Evolutionary conservation across 1,140 invertebrate species (phyloP), one percentile per base, ranked within the genome.

Genomic region (Microplitis demolitor): DNA sequence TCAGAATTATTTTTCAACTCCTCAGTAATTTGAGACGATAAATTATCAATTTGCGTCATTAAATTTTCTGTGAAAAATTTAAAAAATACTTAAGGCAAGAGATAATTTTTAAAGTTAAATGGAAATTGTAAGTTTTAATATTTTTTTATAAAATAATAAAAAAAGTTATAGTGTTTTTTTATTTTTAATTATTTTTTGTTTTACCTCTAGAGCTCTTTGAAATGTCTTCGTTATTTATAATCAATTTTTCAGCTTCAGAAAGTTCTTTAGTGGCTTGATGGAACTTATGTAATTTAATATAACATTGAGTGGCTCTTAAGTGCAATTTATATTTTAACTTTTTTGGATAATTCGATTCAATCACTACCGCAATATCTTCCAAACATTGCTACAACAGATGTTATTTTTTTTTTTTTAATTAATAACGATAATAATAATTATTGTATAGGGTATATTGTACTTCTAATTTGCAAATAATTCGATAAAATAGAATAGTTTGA

Each of bases 241-340:
- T 69, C 35, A 71, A 73, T 54, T 80, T 73, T 14, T 76, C 68
- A 67, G 80, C 68, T 78, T 77, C 68, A 16, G 56, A 63, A 37
- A 87, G n/a, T 54, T 75, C 76, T 72, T 81, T 71, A 45, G 79
- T 71, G 37, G 82, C 82, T 45, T 73, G 76, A 61, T 78, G 72
- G 69, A 61, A 78, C 33, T 84, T 76, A 37, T 79, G 76, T 50
- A 87, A 68, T 66, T 82, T 80, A 1, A 80, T 64, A 35, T 84
- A 80, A 80, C 85, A 86, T 37, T 85, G 76, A 13, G 77, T 80
- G 45, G 79, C 76, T 51, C 87, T 81, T 16, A 85, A 66, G 66
- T 85, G 72, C 53, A 88, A 76, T 81, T 88, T 89, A 51, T 83
- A 80, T n/a, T 68, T 69, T 14, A 86, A 78, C 35, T 80, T 77